These are phyloP conservation scores for Papilio polytes DNA, from an alignment of 1,140 invertebrate species.

Conservation along the genomic window DNA sequence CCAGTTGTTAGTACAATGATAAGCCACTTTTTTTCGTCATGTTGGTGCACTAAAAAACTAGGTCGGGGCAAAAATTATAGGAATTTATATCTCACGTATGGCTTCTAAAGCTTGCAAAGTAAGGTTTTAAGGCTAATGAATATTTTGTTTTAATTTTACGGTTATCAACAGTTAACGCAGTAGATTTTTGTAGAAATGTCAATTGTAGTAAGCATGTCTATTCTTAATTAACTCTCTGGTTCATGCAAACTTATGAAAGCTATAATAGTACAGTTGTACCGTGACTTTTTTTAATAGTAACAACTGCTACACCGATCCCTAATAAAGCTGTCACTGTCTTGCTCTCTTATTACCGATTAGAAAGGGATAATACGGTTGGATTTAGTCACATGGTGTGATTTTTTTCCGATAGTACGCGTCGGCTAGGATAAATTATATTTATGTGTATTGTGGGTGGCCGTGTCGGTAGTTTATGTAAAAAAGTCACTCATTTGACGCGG, in stretches of 20 bases:
- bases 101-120: not conserved
- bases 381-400: constrained; percentile 67
- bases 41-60: not conserved
- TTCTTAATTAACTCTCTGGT: constrained; percentile 34
- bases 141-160: not conserved
- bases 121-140: not conserved
- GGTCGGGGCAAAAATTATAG: not conserved
- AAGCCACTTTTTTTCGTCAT: not conserved
- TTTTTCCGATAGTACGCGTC: constrained; percentile 72
- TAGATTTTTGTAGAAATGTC: not conserved
- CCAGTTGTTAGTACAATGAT: not conserved
- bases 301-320: constrained; percentile 53
- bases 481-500: constrained; percentile 58
- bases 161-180: not conserved
- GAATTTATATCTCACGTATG: not conserved
- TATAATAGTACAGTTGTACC: constrained; percentile 66
- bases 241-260: constrained; percentile 56
- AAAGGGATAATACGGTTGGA: constrained; percentile 54
- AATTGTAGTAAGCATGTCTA: not conserved
- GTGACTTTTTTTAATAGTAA: constrained; percentile 64
- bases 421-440: constrained; percentile 76
- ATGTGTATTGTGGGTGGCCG: constrained; percentile 79
- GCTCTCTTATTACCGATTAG: constrained; percentile 46
- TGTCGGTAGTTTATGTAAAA: constrained; percentile 64
- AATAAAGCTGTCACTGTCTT: constrained; percentile 56